These are phyloP conservation scores for Bradypus variegatus DNA, from an alignment of 2,797 vertebrate genomes.

Conservation along the genomic window DNA sequence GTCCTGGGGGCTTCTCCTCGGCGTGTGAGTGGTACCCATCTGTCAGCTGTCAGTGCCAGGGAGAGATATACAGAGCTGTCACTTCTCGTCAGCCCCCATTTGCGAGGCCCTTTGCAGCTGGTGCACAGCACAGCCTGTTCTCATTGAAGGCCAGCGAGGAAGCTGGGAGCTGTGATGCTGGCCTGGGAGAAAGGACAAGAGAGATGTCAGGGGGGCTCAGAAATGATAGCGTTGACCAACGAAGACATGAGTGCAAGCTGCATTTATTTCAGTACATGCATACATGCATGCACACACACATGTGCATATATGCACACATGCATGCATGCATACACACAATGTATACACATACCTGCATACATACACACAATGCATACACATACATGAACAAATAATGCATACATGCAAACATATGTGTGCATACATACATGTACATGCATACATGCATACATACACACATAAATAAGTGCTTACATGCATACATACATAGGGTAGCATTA, in stretches of 20 bases:
- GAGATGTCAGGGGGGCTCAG: constrained; percentile 63
- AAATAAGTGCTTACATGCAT: too few species aligned
- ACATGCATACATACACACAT: too few species aligned
- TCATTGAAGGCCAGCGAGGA: too few species aligned
- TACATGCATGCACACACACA: too few species aligned
- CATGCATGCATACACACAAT: too few species aligned
- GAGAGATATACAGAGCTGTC: constrained; percentile 98
- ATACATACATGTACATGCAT: too few species aligned
- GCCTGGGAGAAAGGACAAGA: constrained; percentile 64
- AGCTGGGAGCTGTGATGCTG: too few species aligned
- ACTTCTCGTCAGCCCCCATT: constrained; percentile 92
- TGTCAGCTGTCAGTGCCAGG: constrained; percentile 99
- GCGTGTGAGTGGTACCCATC: constrained; percentile 98
- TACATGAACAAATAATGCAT: too few species aligned
- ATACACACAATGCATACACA: too few species aligned
- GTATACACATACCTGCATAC: too few species aligned
- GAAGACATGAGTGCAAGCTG: constrained; percentile 57
- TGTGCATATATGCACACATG: too few species aligned
- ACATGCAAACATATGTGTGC: too few species aligned
- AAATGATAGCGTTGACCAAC: constrained; percentile 59
- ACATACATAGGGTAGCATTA: neutral
- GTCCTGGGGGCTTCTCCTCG: constrained; percentile 89
- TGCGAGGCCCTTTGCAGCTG: constrained; percentile 97
- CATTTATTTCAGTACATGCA: constrained; percentile 11
- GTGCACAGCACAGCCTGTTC: constrained; percentile 82